Percentiles rank a stretch among this genome's conserved stretches.
These are phyloP conservation scores for Isotomurus palustris DNA, from an alignment of 2,888 invertebrate genomes.

Conservation along the genomic window DNA sequence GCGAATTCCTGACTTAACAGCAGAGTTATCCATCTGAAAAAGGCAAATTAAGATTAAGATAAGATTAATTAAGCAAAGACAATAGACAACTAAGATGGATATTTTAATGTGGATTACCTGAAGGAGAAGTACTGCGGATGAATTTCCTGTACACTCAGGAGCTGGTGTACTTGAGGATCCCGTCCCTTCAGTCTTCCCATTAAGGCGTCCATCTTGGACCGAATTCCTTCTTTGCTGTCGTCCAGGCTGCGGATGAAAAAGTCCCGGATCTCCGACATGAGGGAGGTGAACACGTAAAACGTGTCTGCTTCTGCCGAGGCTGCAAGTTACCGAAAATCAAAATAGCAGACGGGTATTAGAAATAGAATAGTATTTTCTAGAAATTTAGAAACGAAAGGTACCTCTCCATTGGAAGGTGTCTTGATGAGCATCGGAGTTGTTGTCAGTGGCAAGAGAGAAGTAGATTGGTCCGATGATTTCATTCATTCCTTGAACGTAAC, in stretches of 20 bases:
- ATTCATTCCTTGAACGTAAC: slow-evolving; percentile 96
- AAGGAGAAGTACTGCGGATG: slow-evolving; percentile 65
- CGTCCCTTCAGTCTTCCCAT: slow-evolving; percentile 68
- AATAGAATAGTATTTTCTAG: too few relatives aligned
- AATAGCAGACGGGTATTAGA: neutral
- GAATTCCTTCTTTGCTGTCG: slow-evolving; percentile 85
- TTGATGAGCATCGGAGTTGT: slow-evolving; percentile 67
- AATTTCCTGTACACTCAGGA: slow-evolving; percentile 75
- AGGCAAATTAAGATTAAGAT: too few relatives aligned
- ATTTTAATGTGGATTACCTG: slow-evolving; percentile 16
- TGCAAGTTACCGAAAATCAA: slow-evolving; percentile 48
- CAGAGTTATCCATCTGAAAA: slow-evolving; percentile 95
- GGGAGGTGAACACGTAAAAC: slow-evolving; percentile 95
- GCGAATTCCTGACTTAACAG: slow-evolving; percentile 95
- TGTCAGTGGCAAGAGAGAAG: slow-evolving; percentile 90
- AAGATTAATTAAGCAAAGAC: slow-evolving; percentile 19
- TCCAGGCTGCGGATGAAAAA: slow-evolving; percentile 95
- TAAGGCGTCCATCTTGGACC: slow-evolving; percentile 80
- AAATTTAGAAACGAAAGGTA: too few relatives aligned
- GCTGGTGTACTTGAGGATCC: slow-evolving; percentile 72
- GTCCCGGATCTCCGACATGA: slow-evolving; percentile 97
- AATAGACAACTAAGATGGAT: slow-evolving; percentile 2
- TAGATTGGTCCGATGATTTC: slow-evolving; percentile 98
- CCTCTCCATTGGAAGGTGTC: too few relatives aligned
- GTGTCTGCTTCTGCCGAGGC: slow-evolving; percentile 94